These are phyloP conservation scores for Corythucha ciliata DNA, from an alignment of 2,888 invertebrate genomes.

Conservation along the genomic window DNA sequence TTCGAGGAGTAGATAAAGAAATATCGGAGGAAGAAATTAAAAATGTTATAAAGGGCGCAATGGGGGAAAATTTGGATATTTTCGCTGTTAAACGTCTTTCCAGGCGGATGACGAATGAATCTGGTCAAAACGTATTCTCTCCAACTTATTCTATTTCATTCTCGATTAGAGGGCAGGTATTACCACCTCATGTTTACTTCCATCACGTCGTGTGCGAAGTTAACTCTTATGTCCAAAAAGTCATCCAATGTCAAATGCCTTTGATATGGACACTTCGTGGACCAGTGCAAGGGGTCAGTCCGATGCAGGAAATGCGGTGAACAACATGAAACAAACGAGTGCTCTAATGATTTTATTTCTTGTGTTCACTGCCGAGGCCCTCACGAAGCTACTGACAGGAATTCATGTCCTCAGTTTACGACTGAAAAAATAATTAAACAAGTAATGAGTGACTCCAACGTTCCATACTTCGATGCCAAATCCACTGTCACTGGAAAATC, in stretches of 20 bases:
- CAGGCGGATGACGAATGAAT: not conserved
- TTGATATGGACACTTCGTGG: not conserved
- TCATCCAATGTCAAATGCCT: not conserved
- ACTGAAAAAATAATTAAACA: too few species aligned
- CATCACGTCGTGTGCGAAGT: not conserved
- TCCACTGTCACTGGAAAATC: too few species aligned
- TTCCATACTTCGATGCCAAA: too few species aligned
- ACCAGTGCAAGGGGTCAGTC: conserved; percentile 7
- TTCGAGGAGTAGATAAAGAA: not conserved
- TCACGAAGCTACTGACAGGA: too few species aligned
- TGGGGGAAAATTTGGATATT: not conserved
- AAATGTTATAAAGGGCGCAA: not conserved
- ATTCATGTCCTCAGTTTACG: too few species aligned
- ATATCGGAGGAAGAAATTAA: not conserved
- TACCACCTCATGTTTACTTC: not conserved
- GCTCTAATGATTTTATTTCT: too few species aligned
- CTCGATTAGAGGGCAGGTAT: too few species aligned
- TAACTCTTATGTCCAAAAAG: not conserved
- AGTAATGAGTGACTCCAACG: too few species aligned
- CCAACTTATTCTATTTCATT: too few species aligned
- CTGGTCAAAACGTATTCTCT: not conserved
- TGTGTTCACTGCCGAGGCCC: too few species aligned
- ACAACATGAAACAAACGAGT: too few species aligned
- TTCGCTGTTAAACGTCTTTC: not conserved
- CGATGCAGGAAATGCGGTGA: too few species aligned